Percentiles rank a stretch among this genome's conserved stretches.
These are phyloP conservation scores for Xestia xanthographa DNA, from an alignment of 2,888 invertebrate species.

Conservation along the genomic window DNA sequence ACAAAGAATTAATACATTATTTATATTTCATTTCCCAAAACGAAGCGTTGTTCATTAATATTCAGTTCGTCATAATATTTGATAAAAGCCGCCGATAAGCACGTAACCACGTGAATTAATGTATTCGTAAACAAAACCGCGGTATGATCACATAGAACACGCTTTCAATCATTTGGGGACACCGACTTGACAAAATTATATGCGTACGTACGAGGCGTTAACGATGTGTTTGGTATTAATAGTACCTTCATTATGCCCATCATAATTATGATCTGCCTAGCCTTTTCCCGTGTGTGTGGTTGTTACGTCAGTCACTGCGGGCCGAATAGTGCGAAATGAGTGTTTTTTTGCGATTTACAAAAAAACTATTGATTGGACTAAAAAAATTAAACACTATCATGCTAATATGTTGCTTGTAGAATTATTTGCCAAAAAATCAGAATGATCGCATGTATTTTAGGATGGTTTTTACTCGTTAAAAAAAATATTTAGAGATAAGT, in stretches of 20 bases:
- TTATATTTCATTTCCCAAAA: constrained; percentile 38
- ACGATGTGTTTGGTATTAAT: constrained; percentile 27
- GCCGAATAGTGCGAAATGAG: too few relatives aligned
- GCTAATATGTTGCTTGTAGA: too few relatives aligned
- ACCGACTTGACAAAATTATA: constrained; percentile 5
- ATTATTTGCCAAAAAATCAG: too few relatives aligned
- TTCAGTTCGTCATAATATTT: constrained; percentile 48
- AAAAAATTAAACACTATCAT: too few relatives aligned
- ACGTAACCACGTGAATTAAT: constrained; percentile 42
- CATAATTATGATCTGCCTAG: too few relatives aligned
- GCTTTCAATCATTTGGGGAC: constrained; percentile 27
- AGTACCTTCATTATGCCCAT: neutral
- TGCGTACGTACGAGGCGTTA: neutral
- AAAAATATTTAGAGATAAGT: too few relatives aligned
- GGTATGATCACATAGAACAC: constrained; percentile 1
- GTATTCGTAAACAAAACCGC: constrained; percentile 43
- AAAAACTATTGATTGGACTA: too few relatives aligned
- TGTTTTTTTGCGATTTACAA: too few relatives aligned
- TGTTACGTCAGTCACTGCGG: too few relatives aligned
- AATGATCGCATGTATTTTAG: too few relatives aligned
- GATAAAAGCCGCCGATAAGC: constrained; percentile 41
- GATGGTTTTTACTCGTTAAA: too few relatives aligned
- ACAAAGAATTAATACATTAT: constrained; percentile 30
- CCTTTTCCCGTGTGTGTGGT: too few relatives aligned
- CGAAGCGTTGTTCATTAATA: constrained; percentile 33